A percentile compares a stretch with the other conserved stretches of the same genome.
phyloP scores from a whole-genome alignment of 2,113 vertebrate genomes.

The Parotia lawesii region DNA sequence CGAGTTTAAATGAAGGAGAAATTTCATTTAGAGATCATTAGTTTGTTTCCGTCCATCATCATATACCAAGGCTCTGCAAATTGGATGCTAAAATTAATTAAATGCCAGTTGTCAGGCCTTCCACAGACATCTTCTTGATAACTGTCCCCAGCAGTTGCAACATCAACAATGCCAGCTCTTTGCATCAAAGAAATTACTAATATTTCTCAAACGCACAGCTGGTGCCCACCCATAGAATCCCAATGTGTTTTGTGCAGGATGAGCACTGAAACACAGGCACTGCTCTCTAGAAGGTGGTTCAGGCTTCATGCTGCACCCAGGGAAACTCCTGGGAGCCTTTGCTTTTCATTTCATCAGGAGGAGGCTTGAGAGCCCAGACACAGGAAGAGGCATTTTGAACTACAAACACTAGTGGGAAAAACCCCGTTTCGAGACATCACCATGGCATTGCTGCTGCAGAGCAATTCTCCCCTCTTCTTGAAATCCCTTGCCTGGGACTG shows the following conservation, averaged over 20 bases:
- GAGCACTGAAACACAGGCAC: neutral
- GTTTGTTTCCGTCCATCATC: conserved; percentile 21
- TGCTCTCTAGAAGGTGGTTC: neutral
- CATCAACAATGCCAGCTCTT: neutral
- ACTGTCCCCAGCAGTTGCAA: neutral
- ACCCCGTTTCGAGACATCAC: accelerated
- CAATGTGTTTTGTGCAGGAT: neutral
- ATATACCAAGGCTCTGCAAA: neutral
- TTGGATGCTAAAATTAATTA: conserved; percentile 32
- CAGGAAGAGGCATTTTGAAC: neutral
- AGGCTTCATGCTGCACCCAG: neutral
- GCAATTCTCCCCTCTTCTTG: neutral
- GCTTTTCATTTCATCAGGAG: neutral
- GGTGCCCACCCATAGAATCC: neutral
- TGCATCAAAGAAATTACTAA: neutral
- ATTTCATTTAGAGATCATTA: conserved; percentile 44
- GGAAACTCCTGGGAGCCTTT: neutral
- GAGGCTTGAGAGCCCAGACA: neutral
- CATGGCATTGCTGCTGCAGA: neutral
- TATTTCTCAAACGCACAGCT: neutral
- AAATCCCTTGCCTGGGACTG: neutral
- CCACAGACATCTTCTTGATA: neutral
- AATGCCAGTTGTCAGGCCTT: conserved; percentile 15
- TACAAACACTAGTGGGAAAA: neutral
- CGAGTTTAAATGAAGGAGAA: conserved; percentile 33